Evolutionary conservation across 2,797 vertebrate species (phyloP), one percentile per base, ranked within the genome.

Genomic region (Cuniculus paca): DNA sequence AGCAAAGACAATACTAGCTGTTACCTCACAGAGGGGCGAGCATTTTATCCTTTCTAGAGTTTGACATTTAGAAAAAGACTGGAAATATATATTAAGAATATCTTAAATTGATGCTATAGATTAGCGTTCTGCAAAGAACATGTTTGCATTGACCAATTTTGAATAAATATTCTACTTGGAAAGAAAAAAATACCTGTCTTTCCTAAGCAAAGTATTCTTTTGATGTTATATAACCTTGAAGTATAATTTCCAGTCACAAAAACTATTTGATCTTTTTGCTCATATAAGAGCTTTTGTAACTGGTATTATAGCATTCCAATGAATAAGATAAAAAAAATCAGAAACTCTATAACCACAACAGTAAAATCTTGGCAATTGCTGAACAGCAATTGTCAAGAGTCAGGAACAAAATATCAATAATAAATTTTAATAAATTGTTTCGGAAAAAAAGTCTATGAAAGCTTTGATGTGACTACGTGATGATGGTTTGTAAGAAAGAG

Each of bases 1-100:
- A 95, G 77, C 90, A 89, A 95, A 96, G 77, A 95, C 83, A 97
- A 85, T 91, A 89, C 48, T 83, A 97, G 16, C 60, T 92, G 65
- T 91, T 94, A 95, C n/a, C 56, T 72, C 77, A 42, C 60, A 95
- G 45, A 60, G 20, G 24, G 54, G 50, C 61, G 39, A 87, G 31
- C 56, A 90, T 31, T 60, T 93, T 88, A 91, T 50, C 86, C 72
- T 91, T 92, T 94, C 75, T 91, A 45, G 28, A 92, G 48, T 91
- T 58, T 92, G 72, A 88, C 94, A 80, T 94, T 97, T 87, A 94
- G 92, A 96, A 45, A 91, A 95, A 45, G 50, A 85, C 34, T 45
- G 36, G n/a, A 87, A 93, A 94, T 45, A 52, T 2, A 89, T 68
- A 70, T 48, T 80, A 96, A 91, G 45, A 88, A 65, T 34, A 85